Base-by-base conservation (phyloP, 2,113 vertebrate species). In the Odocoileus virginianus region DNA sequence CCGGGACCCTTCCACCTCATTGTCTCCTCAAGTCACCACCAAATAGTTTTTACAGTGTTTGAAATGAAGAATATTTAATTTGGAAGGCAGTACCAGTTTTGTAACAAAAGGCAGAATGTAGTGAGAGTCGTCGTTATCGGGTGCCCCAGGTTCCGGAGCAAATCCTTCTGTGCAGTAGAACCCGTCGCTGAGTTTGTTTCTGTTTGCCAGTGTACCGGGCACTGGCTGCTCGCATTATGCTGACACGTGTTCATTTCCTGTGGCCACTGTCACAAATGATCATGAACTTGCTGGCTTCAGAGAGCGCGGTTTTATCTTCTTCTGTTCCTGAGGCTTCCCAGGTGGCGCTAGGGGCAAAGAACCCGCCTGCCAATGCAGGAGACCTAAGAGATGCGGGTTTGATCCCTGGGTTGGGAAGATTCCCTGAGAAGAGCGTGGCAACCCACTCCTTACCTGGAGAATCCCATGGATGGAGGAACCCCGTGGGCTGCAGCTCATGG, bases 71-170 rank as follows among this genome's bases (percentile, higher is more conserved):
- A 36, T 47, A 83, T 43, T 25, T 74, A 33, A 76, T 14, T 40
- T 36, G 55, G 43, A 52, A 76, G 40, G 55, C 17, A 40, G 74
- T 47, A 55, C 54, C 52, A 8, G 27, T 83, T 93, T 90, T 85
- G 25, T 64, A 89, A 23, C 28, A 12, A 8, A 52, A 85, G 25
- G 50, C 17, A 30, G 55, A 45, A 45, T 54, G 30, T 54, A 19
- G 52, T 8, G 0, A 33, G 60, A 74, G 3, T 33, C 30, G 0
- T 40, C 36, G 0, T 28, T 6, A 3, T 43, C 58, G 33, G 76
- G 25, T 36, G 6, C 36, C 71, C 60, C 15, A 54, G 45, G 36
- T 64, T 10, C 3, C 23, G 87, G 45, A 25, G 25, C 19, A n/a
- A n/a, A 25, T 16, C 52, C 54, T n/a, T 84, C 11, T 6, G 55